Percentiles rank a stretch among this genome's conserved stretches.
These are phyloP conservation scores for Yponomeuta cagnagella DNA, from an alignment of 2,888 invertebrate species.

Conservation along the genomic window DNA sequence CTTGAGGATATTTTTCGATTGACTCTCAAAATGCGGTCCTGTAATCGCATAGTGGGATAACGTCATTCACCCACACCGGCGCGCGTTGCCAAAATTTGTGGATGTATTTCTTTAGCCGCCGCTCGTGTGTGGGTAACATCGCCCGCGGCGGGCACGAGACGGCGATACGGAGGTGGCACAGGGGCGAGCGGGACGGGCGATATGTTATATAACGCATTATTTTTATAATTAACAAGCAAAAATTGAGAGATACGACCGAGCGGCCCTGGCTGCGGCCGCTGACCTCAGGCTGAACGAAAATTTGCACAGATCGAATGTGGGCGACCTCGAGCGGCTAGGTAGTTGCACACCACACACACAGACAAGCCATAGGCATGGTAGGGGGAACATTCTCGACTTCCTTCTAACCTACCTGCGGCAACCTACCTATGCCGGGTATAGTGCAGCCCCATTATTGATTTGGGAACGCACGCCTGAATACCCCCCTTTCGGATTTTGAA, in stretches of 20 bases:
- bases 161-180: slow-evolving; percentile 29
- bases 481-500: background rate
- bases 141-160: slow-evolving; percentile 42
- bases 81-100: slow-evolving; percentile 62
- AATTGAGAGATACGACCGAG: slow-evolving; percentile 70
- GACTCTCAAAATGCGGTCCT: slow-evolving; percentile 43
- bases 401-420: slow-evolving; percentile 33
- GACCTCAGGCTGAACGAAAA: slow-evolving; percentile 63
- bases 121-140: slow-evolving; percentile 56
- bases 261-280: slow-evolving; percentile 68
- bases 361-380: slow-evolving; percentile 14
- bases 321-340: slow-evolving; percentile 67
- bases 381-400: slow-evolving; percentile 63
- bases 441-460: slow-evolving; percentile 11
- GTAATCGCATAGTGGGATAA: slow-evolving; percentile 71
- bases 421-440: slow-evolving; percentile 1
- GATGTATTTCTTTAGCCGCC: slow-evolving; percentile 67
- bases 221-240: slow-evolving; percentile 76
- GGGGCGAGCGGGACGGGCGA: slow-evolving; percentile 37
- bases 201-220: slow-evolving; percentile 74
- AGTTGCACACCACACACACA: slow-evolving; percentile 52
- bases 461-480: slow-evolving; percentile 21
- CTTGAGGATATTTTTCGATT: slow-evolving; percentile 16
- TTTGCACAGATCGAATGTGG: slow-evolving; percentile 76
- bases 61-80: slow-evolving; percentile 70